Base-by-base conservation (phyloP, 23 tunicate species). In the Ascidia mentula region DNA sequence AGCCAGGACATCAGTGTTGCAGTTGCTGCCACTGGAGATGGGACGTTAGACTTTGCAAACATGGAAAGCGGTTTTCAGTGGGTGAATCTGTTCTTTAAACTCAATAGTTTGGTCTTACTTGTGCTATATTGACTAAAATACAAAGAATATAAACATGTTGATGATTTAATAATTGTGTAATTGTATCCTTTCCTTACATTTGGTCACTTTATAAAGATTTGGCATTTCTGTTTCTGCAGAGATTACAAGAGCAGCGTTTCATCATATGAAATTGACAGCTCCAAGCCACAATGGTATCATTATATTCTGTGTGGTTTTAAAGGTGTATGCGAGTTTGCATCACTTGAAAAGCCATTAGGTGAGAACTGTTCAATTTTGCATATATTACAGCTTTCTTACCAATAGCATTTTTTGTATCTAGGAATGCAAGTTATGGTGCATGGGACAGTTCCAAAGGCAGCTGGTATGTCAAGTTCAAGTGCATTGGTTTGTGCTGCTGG, bases 381-480 rank as follows among this genome's bases (percentile, higher is more conserved):
- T 4, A 75, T 42, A 9, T 42, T 12, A 15, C 53, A 42, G 12
- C 53, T 9, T 9, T 9, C 12, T 15, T 15, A 42, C 15, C 53
- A 42, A 15, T 42, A n/a, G n/a, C n/a, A n/a, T n/a, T n/a, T n/a
- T 6, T 53, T 53, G 22, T 53, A 9, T 53, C 13, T 9, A 87
- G 97, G 97, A 22, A 84, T 94, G 94, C 82, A 94, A 36, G 40
- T 94, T 17, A 46, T 88, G 72, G 82, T 94, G 31, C 72, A 88
- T 42, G 94, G 98, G 7, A 94, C 80, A 2, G 94, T 94, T 5
- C 98, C 98, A 59, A 88, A 84, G 60, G 92, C 89, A 34, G 94
- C 98, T 12, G 98, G 98, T 15, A 74, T 94, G 81, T 94, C 98
- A 24, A 88, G 94, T 65, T 88, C 94, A 28, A 88, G 94, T 80